A percentile compares a stretch with the other conserved stretches of the same genome.
These are phyloP conservation scores for Chrysomallon squamiferum DNA, from an alignment of 1,140 invertebrate genomes.

Conservation along the genomic window DNA sequence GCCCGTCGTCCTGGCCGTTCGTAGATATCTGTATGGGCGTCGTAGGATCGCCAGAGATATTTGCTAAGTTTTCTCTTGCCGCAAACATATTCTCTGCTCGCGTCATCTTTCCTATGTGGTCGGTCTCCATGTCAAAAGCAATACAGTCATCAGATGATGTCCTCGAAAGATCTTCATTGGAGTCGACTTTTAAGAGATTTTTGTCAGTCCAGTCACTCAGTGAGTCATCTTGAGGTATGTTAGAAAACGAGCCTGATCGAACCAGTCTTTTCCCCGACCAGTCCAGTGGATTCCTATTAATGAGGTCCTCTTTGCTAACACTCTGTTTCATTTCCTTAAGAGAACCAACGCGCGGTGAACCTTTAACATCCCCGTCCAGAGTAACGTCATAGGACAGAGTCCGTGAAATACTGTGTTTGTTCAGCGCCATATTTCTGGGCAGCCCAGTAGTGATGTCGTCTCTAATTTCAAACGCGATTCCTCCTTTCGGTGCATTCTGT, in stretches of 20 bases:
- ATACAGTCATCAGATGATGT: constrained; percentile 3
- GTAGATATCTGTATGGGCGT: constrained; percentile 13
- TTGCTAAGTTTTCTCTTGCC: constrained; percentile 33
- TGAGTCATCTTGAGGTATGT: constrained; percentile 47
- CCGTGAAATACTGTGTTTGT: constrained; percentile 6
- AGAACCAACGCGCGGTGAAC: background rate
- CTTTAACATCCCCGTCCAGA: background rate
- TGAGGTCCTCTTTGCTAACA: constrained; percentile 13
- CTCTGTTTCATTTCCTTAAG: constrained; percentile 12
- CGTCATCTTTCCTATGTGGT: constrained; percentile 14
- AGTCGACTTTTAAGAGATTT: constrained; percentile 11
- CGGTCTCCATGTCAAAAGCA: background rate
- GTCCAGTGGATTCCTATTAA: constrained; percentile 20
- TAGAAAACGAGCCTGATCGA: constrained; percentile 42
- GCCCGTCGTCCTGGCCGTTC: constrained; percentile 10
- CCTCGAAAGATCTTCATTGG: constrained; percentile 6
- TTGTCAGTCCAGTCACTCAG: constrained; percentile 42
- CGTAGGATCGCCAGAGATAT: constrained; percentile 31
- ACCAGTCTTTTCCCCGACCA: constrained; percentile 51
- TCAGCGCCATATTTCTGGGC: constrained; percentile 14
- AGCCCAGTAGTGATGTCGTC: constrained; percentile 42
- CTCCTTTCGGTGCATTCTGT: constrained; percentile 14
- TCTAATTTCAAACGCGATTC: constrained; percentile 45
- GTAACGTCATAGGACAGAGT: background rate
- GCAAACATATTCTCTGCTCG: constrained; percentile 13